Base-by-base conservation (phyloP, 1,140 invertebrate genomes). In the Druon quercuslanigerum region DNA sequence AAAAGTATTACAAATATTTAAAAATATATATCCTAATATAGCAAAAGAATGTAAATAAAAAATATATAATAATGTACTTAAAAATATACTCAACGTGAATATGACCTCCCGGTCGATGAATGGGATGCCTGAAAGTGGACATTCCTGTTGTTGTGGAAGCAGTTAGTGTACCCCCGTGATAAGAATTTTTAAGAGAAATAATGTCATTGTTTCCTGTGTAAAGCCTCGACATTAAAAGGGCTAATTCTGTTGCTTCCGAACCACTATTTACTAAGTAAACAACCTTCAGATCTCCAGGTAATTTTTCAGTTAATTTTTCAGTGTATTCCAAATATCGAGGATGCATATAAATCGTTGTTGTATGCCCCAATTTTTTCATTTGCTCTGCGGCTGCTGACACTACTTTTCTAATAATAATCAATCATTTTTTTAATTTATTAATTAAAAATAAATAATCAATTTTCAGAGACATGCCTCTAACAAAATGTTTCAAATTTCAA, bases 211-310 rank as follows among this genome's bases (percentile, higher is more conserved):
- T 94, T 6, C 95, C 94, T 0, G 98, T 99, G 86, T 97, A 94
- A 0, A 96, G 85, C 81, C 97, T 93, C 0, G 98, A 96, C 91
- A 99, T 93, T 14, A 98, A 86, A 76, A 98, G 93, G 0, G 98
- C 98, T 52, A 99, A 91, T 88, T 99, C 98, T 89, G 99, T 99
- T 0, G 98, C 98, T 92, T 99, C 98, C 9, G 97, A 98, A 0
- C 98, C 98, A 87, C 97, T 99, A 87, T 99, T 99, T 0, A 97
- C 96, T 84, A 99, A 95, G 89, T 98, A 99, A 19, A 97, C 95
- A 16, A 96, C 95, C 94, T 96, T 85, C 8, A 90, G 85, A 85
- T 97, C 93, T 2, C 93, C 95, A 1, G 98, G 98, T 66, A 99
- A 91, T 89, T 96, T 98, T 2, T 92, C 87, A 0, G 94, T 93